Evolutionary conservation across 2,113 vertebrate genomes (phyloP), one percentile per base, ranked within the genome.

Genomic region (Cynocephalus volans): DNA sequence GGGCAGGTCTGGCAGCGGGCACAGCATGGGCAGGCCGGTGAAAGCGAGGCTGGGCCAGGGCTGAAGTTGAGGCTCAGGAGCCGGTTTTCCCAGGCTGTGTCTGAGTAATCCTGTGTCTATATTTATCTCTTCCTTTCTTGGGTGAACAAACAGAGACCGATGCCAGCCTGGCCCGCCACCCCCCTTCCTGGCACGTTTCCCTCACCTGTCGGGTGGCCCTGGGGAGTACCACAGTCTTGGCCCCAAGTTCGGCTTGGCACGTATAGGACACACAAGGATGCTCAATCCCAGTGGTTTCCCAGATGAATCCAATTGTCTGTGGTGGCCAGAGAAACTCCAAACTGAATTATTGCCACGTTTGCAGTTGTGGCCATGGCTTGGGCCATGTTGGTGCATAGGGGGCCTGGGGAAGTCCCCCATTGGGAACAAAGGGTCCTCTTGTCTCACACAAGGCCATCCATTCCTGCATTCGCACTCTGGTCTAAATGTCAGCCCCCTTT

Each of bases 61-160:
- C 95, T 64, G 80, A 84, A 96, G 96, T 64, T 0, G 36, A 96
- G 93, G 72, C 70, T 65, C 56, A 8, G n/a, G 83, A 98, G 96
- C 98, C 92, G 97, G 97, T 98, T 97, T 97, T 98, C 97, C 97
- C 97, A 98, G 98, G 97, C 96, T 33, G 31, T 33, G 88, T 96
- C 98, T 97, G 97, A 98, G 96, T 97, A 98, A 98, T 97, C 92
- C 87, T 95, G 97, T 93, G 84, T 97, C 98, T 98, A 98, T 97
- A 98, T 98, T 98, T 98, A 97, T 97, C 98, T 94, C 98, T 58
- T 97, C 92, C 89, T 96, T 97, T 95, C 95, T 96, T 96, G 93
- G 96, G 97, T 97, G 96, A 96, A 90, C 95, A 98, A 98, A 97
- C 90, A 97, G 73, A 95, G 76, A 45, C 80, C 0, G 7, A 79